Conservation (phyloP, 2,113 vertebrate species). For the Xenopus borealis region DNA sequence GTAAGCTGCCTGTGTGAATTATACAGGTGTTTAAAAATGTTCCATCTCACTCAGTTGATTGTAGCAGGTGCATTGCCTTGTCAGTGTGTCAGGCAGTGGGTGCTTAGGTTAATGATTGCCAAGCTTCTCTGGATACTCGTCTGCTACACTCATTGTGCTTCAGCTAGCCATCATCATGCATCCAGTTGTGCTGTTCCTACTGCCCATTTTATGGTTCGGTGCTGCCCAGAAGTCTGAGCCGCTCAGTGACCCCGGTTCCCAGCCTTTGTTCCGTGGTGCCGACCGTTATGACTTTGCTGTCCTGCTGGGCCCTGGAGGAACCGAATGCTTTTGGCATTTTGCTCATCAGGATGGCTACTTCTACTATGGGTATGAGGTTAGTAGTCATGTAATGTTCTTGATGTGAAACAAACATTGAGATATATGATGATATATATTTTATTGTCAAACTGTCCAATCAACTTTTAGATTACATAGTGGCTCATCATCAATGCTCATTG, state of each 20-base stretch:
- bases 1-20: too few relatives aligned
- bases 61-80: too few relatives aligned
- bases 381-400: slow-evolving; percentile 23
- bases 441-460: too few relatives aligned
- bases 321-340: slow-evolving; percentile 91
- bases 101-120: too few relatives aligned
- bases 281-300: slow-evolving; percentile 85
- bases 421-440: too few relatives aligned
- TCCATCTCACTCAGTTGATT: too few relatives aligned
- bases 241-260: slow-evolving; percentile 51
- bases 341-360: slow-evolving; percentile 75
- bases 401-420: too few relatives aligned
- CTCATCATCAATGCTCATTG: too few relatives aligned
- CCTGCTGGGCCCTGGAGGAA: slow-evolving; percentile 58
- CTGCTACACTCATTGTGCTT: background rate
- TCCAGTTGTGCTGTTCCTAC: slow-evolving; percentile 36
- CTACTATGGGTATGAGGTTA: slow-evolving; percentile 87
- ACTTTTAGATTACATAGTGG: too few relatives aligned
- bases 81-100: too few relatives aligned
- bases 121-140: too few relatives aligned
- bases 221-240: slow-evolving; percentile 58
- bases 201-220: slow-evolving; percentile 40
- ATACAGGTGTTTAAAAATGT: too few relatives aligned
- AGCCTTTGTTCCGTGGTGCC: slow-evolving; percentile 67
- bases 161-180: slow-evolving; percentile 51